These are phyloP conservation scores for Drosophila orosa DNA, from an alignment of 1,140 invertebrate genomes.

Conservation along the genomic window DNA sequence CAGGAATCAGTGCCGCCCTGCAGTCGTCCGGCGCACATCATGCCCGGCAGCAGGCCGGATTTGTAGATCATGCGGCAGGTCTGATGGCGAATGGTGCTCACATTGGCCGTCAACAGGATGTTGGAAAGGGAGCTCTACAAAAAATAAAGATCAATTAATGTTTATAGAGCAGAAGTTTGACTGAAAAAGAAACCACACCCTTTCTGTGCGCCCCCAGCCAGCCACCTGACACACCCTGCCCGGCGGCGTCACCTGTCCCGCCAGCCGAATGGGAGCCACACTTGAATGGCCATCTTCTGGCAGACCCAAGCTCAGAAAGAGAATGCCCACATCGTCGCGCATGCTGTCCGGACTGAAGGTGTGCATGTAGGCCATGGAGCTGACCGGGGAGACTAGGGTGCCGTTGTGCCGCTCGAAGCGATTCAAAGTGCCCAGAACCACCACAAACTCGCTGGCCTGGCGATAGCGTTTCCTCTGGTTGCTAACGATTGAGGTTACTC, in stretches of 20 bases:
- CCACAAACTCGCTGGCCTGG: slow-evolving; percentile 65
- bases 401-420: slow-evolving; percentile 65
- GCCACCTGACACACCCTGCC: slow-evolving; percentile 66
- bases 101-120: slow-evolving; percentile 64
- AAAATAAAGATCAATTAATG: background rate
- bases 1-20: slow-evolving; percentile 78
- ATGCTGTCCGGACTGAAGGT: slow-evolving; percentile 77
- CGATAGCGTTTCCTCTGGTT: slow-evolving; percentile 67
- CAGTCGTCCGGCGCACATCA: slow-evolving; percentile 75
- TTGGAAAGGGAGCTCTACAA: slow-evolving; percentile 58
- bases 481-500: slow-evolving; percentile 17
- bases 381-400: slow-evolving; percentile 72
- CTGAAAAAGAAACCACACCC: slow-evolving; percentile 39
- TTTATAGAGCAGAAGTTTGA: background rate
- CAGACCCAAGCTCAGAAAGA: slow-evolving; percentile 54
- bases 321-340: slow-evolving; percentile 77
- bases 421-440: slow-evolving; percentile 78
- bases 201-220: slow-evolving; percentile 78
- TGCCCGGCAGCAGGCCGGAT: slow-evolving; percentile 56
- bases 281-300: slow-evolving; percentile 35
- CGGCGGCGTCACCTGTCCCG: slow-evolving; percentile 33
- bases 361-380: slow-evolving; percentile 79
- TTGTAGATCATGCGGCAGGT: slow-evolving; percentile 66
- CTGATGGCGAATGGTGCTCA: slow-evolving; percentile 56
- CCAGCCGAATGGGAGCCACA: slow-evolving; percentile 64